Evolutionary conservation across 37 sponge, comb jelly and placozoan genomes (phyloP), one percentile per base, ranked within the genome.

Genomic region (Oopsacas minuta): DNA sequence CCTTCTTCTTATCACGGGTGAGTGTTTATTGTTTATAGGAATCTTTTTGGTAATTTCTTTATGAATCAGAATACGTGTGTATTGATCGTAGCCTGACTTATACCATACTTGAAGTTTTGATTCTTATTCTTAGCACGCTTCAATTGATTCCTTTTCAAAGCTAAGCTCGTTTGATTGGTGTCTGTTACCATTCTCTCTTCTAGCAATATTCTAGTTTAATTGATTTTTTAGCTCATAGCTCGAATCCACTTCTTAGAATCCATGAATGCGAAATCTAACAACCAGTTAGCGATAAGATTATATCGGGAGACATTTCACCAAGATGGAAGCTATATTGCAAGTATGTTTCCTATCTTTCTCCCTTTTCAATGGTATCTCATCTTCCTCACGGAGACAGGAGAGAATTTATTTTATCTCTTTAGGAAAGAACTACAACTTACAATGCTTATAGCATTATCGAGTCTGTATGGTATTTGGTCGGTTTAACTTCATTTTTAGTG

Each of bases 391-490:
- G 1, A n/a, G 32, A 10, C 20, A 12, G 28, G 75, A 61, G 75
- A 61, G 32, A 61, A 61, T 61, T 42, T 25, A 61, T n/a, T 61
- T 61, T 61, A 61, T 61, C 75, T 12, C 75, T 61, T 61, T 61
- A 61, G 75, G 75, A 61, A 61, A 61, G 75, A 61, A 25, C 75
- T 61, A 10, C 75, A 61, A 61, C 75, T 20, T 3, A 25, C 75
- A 61, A 61, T 61, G 28, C 75, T n/a, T 61, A 32, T 7, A 32
- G 75, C 30, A 61, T 25, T 61, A 46, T n/a, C 75, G 75, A 3
- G 75, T 61, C 28, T 42, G 49, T 61, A 61, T 61, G 75, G 75
- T 61, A 61, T 61, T 42, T 61, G 75, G 75, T 61, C 75, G 75
- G 75, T 61, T 61, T 61, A 61, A 25, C 75, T 61, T 61, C 75